phyloP scores from a whole-genome alignment of 2,797 vertebrate genomes.

The Babyrousa celebensis region DNA sequence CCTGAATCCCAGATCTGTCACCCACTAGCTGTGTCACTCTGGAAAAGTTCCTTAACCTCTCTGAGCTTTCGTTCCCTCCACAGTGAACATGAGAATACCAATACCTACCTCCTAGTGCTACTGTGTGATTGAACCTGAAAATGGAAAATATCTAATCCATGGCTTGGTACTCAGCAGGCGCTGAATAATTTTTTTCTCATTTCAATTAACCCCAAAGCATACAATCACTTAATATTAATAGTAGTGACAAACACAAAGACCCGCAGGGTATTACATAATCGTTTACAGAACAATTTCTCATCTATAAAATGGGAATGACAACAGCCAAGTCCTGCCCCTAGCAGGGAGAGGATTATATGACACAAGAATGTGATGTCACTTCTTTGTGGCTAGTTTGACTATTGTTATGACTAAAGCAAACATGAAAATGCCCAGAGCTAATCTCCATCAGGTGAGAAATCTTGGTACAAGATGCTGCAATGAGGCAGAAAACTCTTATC shows the following conservation, averaged over 20 bases:
- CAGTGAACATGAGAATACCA: not conserved
- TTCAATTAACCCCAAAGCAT: not conserved
- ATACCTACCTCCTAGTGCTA: not conserved
- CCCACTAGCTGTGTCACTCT: not conserved
- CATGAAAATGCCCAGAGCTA: not conserved
- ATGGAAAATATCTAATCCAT: no score
- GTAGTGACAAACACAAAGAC: not conserved
- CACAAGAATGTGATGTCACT: not conserved
- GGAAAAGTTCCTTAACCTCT: not conserved
- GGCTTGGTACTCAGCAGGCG: not conserved
- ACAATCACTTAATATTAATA: not conserved
- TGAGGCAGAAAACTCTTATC: not conserved
- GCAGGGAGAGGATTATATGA: not conserved
- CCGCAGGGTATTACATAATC: not conserved
- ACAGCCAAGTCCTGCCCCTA: not conserved
- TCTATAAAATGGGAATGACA: not conserved
- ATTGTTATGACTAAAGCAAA: not conserved
- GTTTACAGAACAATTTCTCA: not conserved
- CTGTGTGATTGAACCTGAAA: not conserved
- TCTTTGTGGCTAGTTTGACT: not conserved
- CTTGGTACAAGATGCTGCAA: not conserved
- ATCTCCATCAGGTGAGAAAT: constrained; percentile 8
- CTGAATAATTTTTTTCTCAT: not conserved
- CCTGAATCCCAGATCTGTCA: not conserved
- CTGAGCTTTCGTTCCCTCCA: not conserved